Base-by-base conservation (phyloP, 2,888 invertebrate genomes). In the Halictus quadricinctus region DNA sequence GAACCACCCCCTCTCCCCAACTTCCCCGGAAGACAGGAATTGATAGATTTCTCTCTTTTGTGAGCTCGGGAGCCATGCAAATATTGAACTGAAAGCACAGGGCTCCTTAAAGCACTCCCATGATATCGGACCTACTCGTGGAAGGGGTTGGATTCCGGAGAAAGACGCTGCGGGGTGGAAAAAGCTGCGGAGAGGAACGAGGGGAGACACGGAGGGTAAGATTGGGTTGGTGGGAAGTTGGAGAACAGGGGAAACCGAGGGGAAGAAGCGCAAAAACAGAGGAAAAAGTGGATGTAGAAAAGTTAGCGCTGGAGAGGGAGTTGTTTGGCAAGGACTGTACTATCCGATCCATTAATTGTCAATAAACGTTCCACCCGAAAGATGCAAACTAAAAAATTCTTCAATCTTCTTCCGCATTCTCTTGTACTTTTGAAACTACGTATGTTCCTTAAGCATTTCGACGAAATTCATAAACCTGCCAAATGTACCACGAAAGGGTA, bases 1-100 rank as follows among this genome's bases (percentile, higher is more conserved):
- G 73, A 77, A 50, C 70, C 69, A 75, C 72, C 72, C 41, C 78
- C 89, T 85, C 0, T 1, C 50, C 54, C 21, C 54, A 54, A 84
- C 78, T 54, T n/a, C 84, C 89, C 88, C 85, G 90, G 90, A 91
- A 93, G 93, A 93, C 93, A 91, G 92, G 90, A 94, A 94, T 94
- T 94, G 93, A 94, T 94, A 92, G 93, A 93, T 92, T 91, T 90
- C 90, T 89, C 90, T 87, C 91, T 90, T 91, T 92, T 92, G 91
- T 91, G 89, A 87, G 85, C 81, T 77, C 81, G 73, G 86, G 87
- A 90, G 88, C 90, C 91, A 91, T 92, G 89, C 89, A 91, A 91
- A 91, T 91, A 91, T 90, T 89, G 90, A 90, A 90, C 88, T 89
- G 88, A 91, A 91, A 91, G 90, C 90, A 88, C 87, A 82, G 86